Base-by-base conservation (phyloP, 2,113 vertebrate genomes). In the Tenrec ecaudatus region DNA sequence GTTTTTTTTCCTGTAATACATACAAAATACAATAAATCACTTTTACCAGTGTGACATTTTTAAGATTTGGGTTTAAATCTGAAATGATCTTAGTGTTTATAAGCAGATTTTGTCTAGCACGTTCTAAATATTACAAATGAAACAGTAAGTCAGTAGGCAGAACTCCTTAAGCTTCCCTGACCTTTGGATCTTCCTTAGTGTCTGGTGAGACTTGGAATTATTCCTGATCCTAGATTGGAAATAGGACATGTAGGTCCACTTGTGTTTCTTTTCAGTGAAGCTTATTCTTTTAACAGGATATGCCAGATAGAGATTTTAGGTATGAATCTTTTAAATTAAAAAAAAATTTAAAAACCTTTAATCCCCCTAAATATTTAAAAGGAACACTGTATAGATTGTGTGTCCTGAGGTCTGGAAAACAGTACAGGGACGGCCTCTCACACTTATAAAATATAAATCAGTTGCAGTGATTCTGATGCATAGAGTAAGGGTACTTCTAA, bases 241-340 rank as follows among this genome's bases (percentile, higher is more conserved):
- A 10, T 58, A 82, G 62, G 31, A 60, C 19, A 10, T 29, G 29
- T 1, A 77, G 23, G 73, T n/a, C 64, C 22, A 20, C 38, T 82
- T 90, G 33, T 66, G 66, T 94, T 90, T 95, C 85, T 92, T 94
- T 43, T 86, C 66, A 77, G 57, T 78, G 17, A 87, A 89, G 60
- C 19, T 40, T 77, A 33, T 84, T 77, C 68, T 40, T 62, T 80
- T 66, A 86, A 79, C 27, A 71, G 73, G n/a, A 89, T 68, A 86
- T 90, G 19, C 43, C 76, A 76, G 16, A 87, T 53, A 36, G 19
- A 33, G 23, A 20, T 86, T 83, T 92, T 90, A 92, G 53, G 57
- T 83, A 12, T 86, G 86, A 91, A 33, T 82, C 43, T 92, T 88
- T 88, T 93, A 80, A 80, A 80, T 86, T 79, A 79, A 87, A 86